Base-by-base conservation (phyloP, 2,888 invertebrate genomes). In the Halocaridina rubra region DNA sequence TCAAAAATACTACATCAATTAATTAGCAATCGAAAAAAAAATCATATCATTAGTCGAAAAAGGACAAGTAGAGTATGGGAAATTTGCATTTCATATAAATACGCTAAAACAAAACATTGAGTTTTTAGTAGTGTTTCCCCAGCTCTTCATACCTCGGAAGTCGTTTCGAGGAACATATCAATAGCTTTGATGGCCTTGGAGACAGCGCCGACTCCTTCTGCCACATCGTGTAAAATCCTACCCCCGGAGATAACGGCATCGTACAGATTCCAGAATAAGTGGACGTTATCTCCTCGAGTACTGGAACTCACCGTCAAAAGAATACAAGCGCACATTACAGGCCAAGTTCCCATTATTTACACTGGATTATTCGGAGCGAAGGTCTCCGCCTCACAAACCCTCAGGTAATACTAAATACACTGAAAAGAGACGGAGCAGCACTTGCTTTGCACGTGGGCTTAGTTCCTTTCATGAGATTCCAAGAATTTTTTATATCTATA, bases 221-320 rank as follows among this genome's bases (percentile, higher is more conserved):
- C 81, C 33, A 88, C 86, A 75, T 88, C 88, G 30, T 88, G 88
- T n/a, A 88, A 75, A 59, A 88, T 88, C n/a, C 88, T 76, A n/a
- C 86, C 82, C n/a, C 88, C 88, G 33, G 84, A 86, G n/a, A 86
- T 76, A 27, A 88, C 88, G 10, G 88, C 86, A 27, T 86, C 86
- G 84, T 88, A 88, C 4, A 88, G 80, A 72, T 86, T 88, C 88
- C 88, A 88, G 64, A 88, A 88, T 16, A 88, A 71, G 7, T 76
- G 82, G 27, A 86, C 74, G 64, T 80, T 88, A 59, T 86, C 78
- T 16, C 80, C 84, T 67, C 24, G 67, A 16, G 16, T 32, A 32
- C 59, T 46, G 29, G 64, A 13, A 32, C 39, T 59, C 59, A 39
- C 53, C 46, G 78, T 39, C 78, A 81, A 46, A 24, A 82, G 39